Percentiles rank a stretch among this genome's conserved stretches.
Evolutionary conservation across 2,888 invertebrate genomes (phyloP).

Genomic region (Thera britannica): DNA sequence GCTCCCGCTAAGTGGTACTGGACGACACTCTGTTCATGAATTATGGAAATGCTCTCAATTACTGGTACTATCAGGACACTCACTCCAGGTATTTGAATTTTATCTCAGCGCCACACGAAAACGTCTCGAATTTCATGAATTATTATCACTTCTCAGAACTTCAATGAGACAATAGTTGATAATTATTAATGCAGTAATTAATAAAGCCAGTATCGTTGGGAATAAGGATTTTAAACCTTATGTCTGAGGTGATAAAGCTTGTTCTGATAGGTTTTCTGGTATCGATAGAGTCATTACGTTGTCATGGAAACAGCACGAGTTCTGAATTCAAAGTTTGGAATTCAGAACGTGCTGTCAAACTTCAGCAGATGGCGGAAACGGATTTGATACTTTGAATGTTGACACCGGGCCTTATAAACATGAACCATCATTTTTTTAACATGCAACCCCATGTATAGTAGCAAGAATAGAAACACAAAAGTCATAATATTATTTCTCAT

Average conservation of each 20-base stretch:
- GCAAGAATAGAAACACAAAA: too few relatives aligned
- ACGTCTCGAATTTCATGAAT: conserved; percentile 26
- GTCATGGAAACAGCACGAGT: conserved; percentile 59
- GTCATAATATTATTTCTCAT: too few relatives aligned
- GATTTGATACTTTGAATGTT: conserved; percentile 42
- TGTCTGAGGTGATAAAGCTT: conserved; percentile 1
- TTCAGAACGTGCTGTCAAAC: conserved; percentile 54
- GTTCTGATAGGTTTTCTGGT: conserved; percentile 5
- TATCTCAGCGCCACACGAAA: conserved; percentile 13
- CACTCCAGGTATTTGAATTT: conserved; percentile 5
- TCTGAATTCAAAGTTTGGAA: conserved; percentile 57
- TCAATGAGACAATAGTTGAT: conserved; percentile 18
- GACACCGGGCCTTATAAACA: too few relatives aligned
- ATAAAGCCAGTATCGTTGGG: conserved; percentile 23
- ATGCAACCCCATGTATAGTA: too few relatives aligned
- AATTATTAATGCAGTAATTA: conserved; percentile 34
- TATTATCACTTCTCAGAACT: conserved; percentile 25
- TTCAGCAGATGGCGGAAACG: conserved; percentile 9
- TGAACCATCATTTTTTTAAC: too few relatives aligned
- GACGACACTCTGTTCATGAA: conserved; percentile 16
- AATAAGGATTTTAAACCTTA: conserved; percentile 12
- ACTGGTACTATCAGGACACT: conserved; percentile 8
- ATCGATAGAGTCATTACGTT: conserved; percentile 44
- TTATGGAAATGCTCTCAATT: conserved; percentile 13
- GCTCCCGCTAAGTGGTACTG: conserved; percentile 4